phyloP scores from a whole-genome alignment of 2,113 vertebrate genomes.

The Polypterus senegalus region DNA sequence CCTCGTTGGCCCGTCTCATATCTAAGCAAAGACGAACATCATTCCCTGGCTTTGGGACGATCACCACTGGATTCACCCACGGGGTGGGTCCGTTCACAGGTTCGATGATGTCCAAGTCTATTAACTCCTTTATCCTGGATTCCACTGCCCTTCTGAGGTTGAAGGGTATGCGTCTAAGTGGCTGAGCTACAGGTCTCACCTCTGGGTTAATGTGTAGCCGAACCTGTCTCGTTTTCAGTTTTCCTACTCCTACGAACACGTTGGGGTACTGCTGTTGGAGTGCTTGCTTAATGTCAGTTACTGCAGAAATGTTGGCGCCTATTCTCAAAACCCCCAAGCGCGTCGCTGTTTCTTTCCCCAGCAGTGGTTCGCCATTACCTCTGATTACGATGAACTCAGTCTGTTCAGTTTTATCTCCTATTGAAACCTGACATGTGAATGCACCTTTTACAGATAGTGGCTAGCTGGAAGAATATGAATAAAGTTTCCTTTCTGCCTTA shows the following conservation, averaged over 20 bases:
- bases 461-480: too few relatives aligned
- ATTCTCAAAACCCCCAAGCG: too few relatives aligned
- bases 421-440: too few relatives aligned
- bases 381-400: too few relatives aligned
- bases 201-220: background rate
- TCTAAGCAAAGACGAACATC: too few relatives aligned
- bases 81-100: background rate
- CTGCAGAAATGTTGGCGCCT: too few relatives aligned
- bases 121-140: background rate
- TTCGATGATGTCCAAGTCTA: background rate
- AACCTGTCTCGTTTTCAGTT: background rate
- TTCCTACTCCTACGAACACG: background rate
- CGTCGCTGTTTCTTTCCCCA: too few relatives aligned
- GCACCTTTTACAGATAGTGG: too few relatives aligned
- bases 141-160: slow-evolving; percentile 1
- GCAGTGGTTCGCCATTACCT: too few relatives aligned
- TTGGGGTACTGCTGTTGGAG: background rate
- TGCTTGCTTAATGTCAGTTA: too few relatives aligned
- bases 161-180: background rate
- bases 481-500: too few relatives aligned
- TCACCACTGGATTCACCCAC: background rate
- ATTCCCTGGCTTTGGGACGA: background rate
- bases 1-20: background rate
- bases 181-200: background rate
- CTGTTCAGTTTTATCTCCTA: too few relatives aligned